Conservation (phyloP, 2,888 invertebrate species). For the Osmoderma eremita region DNA sequence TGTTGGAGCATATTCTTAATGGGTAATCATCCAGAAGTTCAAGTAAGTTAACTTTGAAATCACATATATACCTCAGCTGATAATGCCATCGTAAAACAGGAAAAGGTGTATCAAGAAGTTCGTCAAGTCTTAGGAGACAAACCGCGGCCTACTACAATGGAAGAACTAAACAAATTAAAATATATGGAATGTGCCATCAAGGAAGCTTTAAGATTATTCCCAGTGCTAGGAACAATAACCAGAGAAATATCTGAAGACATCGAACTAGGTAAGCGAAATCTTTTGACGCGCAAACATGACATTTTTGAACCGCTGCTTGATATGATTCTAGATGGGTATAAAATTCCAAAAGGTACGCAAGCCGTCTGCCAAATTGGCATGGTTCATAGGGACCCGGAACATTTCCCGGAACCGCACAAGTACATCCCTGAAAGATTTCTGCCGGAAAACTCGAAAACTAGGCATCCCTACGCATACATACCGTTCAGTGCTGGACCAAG, state of each 20-base stretch:
- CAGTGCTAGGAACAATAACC: slow-evolving; percentile 33
- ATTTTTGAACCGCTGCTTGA: no score
- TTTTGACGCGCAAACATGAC: no score
- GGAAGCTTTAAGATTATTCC: slow-evolving; percentile 40
- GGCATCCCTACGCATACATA: slow-evolving; percentile 55
- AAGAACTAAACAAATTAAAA: slow-evolving; percentile 54
- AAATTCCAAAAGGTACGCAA: slow-evolving; percentile 51
- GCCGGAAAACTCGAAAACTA: slow-evolving; percentile 51
- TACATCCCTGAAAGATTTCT: slow-evolving; percentile 56
- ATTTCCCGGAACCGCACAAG: slow-evolving; percentile 54
- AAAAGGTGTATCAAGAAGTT: slow-evolving; percentile 57
- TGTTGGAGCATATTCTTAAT: slow-evolving; percentile 55
- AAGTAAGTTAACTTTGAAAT: slow-evolving; percentile 46
- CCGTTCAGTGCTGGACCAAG: slow-evolving; percentile 57
- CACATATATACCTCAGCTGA: slow-evolving; percentile 12
- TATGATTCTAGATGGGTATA: slow-evolving; percentile 51
- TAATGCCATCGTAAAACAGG: slow-evolving; percentile 48
- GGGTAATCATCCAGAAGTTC: slow-evolving; percentile 54
- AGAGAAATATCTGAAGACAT: slow-evolving; percentile 23
- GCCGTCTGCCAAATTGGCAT: slow-evolving; percentile 54
- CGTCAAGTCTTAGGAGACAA: slow-evolving; percentile 51
- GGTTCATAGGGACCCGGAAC: slow-evolving; percentile 58
- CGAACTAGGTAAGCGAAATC: slow-evolving; percentile 21
- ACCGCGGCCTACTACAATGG: slow-evolving; percentile 22
- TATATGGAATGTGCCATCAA: slow-evolving; percentile 58